phyloP scores from a whole-genome alignment of 2,888 invertebrate genomes.

The Aspidiotus rigidus region DNA sequence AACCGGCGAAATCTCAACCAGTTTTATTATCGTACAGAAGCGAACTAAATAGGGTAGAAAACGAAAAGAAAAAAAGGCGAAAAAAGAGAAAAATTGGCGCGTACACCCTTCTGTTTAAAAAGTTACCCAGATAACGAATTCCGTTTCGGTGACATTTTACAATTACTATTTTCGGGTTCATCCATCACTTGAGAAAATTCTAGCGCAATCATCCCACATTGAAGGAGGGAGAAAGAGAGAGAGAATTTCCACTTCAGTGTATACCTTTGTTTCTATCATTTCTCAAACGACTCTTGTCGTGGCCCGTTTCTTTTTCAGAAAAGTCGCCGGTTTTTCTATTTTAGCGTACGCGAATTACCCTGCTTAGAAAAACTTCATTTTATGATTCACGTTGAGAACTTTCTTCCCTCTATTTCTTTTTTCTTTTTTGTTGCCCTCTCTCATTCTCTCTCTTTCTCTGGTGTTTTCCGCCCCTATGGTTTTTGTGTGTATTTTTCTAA shows the following conservation, averaged over 20 bases:
- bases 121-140: neutral
- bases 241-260: neutral
- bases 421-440: no score
- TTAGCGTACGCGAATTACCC: neutral
- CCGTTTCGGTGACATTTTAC: constrained; percentile 2
- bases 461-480: neutral
- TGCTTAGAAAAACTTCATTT: neutral
- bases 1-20: neutral
- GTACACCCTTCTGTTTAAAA: constrained; percentile 4
- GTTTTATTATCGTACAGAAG: neutral
- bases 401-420: no score
- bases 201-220: neutral
- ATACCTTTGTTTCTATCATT: constrained; percentile 2
- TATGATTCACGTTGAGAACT: constrained; percentile 1
- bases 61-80: neutral
- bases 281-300: neutral
- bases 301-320: neutral
- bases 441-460: no score
- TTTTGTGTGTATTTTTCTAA: neutral
- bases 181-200: neutral
- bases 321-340: constrained; percentile 2
- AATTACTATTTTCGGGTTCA: constrained; percentile 2
- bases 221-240: neutral
- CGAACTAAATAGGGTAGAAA: neutral
- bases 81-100: neutral